These are phyloP conservation scores for Orchestia grillus DNA, from an alignment of 1,140 invertebrate genomes.

Conservation along the genomic window DNA sequence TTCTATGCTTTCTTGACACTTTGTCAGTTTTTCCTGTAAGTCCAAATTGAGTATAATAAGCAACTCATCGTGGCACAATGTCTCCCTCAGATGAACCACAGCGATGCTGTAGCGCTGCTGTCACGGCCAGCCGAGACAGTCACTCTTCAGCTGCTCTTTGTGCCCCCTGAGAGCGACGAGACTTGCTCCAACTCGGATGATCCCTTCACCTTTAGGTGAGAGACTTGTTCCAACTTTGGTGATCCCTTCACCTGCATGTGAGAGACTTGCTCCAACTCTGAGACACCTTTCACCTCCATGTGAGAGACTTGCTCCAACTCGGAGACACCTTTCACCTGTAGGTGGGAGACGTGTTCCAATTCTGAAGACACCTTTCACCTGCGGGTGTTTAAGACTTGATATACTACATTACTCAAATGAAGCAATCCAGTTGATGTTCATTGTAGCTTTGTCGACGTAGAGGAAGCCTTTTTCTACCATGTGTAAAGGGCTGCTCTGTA, in stretches of 20 bases:
- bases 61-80: background rate
- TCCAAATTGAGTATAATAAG: too few species aligned
- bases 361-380: too few species aligned
- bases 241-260: constrained; percentile 56
- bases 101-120: constrained; percentile 81
- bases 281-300: too few species aligned
- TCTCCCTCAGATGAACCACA: constrained; percentile 76
- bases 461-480: too few species aligned
- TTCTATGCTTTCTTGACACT: too few species aligned
- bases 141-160: constrained; percentile 80
- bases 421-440: too few species aligned
- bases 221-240: too few species aligned
- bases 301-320: constrained; percentile 63
- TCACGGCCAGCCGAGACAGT: constrained; percentile 80
- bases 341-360: constrained; percentile 57
- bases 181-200: constrained; percentile 62
- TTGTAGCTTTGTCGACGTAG: too few species aligned
- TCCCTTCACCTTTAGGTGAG: constrained; percentile 65
- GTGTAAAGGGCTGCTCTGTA: too few species aligned
- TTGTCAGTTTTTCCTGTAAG: too few species aligned
- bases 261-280: background rate
- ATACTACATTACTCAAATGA: too few species aligned
- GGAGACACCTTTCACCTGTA: constrained; percentile 64
- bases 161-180: constrained; percentile 77
- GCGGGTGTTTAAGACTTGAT: too few species aligned